These are phyloP conservation scores for Drosophila lowei DNA, from an alignment of 1,140 invertebrate species.

Conservation along the genomic window DNA sequence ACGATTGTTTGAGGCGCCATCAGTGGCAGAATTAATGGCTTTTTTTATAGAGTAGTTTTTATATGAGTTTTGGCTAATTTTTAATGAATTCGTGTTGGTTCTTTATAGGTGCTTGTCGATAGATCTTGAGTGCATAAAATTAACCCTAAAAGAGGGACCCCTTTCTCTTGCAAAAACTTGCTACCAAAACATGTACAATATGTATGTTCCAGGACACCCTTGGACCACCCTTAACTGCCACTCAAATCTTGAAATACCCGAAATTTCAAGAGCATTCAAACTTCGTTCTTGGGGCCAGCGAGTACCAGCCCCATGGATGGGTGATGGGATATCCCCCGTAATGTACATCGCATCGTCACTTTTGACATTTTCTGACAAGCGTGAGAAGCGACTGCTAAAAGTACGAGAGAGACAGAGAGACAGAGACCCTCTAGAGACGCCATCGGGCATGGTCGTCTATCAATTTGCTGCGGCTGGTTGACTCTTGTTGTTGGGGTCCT, in stretches of 20 bases:
- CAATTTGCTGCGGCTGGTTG: conserved; percentile 55
- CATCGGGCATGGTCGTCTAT: conserved; percentile 54
- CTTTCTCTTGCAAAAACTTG: too few relatives aligned
- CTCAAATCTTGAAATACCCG: too few relatives aligned
- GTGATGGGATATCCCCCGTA: conserved; percentile 22
- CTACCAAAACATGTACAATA: too few relatives aligned
- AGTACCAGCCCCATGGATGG: background rate
- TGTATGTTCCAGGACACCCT: too few relatives aligned
- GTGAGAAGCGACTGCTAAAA: conserved; percentile 58
- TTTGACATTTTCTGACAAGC: conserved; percentile 81
- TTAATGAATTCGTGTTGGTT: background rate
- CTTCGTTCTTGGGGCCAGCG: conserved; percentile 1
- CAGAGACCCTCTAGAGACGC: conserved; percentile 7
- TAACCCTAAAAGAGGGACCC: too few relatives aligned
- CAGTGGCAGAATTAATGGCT: too few relatives aligned
- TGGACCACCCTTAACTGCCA: too few relatives aligned
- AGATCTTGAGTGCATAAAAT: too few relatives aligned
- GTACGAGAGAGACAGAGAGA: background rate
- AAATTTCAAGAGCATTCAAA: conserved; percentile 9
- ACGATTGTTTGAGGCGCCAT: conserved; percentile 4
- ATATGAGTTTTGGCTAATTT: background rate
- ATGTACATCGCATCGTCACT: conserved; percentile 59
- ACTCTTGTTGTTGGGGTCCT: conserved; percentile 10
- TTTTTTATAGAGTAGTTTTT: too few relatives aligned
- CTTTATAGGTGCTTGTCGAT: background rate